These are phyloP conservation scores for Sphyrna mokarran DNA, from an alignment of 2,113 vertebrate genomes.

Conservation along the genomic window DNA sequence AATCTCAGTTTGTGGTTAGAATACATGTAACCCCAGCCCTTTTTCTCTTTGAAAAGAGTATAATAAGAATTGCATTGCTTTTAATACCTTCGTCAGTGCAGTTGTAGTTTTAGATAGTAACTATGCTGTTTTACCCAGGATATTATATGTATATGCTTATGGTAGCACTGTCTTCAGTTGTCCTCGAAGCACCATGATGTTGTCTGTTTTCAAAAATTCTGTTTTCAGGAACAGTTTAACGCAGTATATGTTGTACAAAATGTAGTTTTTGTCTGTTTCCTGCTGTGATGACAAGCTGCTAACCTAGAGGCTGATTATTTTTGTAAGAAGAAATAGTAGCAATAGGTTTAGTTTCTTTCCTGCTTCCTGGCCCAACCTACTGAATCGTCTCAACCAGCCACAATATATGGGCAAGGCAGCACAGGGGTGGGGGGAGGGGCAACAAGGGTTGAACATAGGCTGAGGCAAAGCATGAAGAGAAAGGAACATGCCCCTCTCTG, in stretches of 20 bases:
- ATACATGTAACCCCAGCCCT: neutral
- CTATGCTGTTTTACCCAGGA: neutral
- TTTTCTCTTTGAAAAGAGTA: neutral
- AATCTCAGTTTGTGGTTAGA: neutral
- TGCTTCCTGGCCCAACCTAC: too few species aligned
- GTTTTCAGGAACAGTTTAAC: neutral
- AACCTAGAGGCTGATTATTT: neutral
- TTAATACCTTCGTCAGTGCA: neutral
- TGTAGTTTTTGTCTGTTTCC: neutral
- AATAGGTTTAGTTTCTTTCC: neutral
- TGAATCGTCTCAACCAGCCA: too few species aligned
- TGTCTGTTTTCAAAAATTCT: neutral
- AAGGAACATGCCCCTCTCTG: too few species aligned
- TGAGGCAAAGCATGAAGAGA: too few species aligned
- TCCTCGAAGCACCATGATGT: neutral
- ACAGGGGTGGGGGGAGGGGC: too few species aligned
- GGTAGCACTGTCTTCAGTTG: neutral
- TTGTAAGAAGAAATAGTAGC: neutral
- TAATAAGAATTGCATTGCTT: too few species aligned
- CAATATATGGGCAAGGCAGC: too few species aligned
- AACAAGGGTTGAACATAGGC: too few species aligned
- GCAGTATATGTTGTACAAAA: neutral
- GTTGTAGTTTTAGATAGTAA: neutral
- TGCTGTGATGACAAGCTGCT: neutral
- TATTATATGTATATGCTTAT: neutral